Evolutionary conservation across 2,797 vertebrate genomes (phyloP).

Genomic region (Sphaeramia orbicularis): DNA sequence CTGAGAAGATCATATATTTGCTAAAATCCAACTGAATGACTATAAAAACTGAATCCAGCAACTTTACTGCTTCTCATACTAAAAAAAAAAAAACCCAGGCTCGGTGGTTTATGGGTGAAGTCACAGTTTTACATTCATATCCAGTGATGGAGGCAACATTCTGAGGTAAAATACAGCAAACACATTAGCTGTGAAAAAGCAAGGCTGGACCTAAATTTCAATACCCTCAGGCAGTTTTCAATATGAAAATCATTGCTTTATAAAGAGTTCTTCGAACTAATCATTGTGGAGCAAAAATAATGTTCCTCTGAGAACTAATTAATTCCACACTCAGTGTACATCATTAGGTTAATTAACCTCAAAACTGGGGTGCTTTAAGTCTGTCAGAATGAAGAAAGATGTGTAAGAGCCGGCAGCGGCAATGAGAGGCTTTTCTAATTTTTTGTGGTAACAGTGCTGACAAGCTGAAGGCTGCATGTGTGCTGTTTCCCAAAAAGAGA

Average conservation of each 20-base stretch:
- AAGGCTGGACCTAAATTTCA: background rate
- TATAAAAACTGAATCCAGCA: background rate
- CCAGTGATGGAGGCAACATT: too few species aligned
- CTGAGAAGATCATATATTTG: background rate
- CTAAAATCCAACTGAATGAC: background rate
- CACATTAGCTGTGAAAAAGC: background rate
- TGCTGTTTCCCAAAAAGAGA: conserved; percentile 25
- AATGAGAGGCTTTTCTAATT: conserved; percentile 25
- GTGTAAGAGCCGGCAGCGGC: background rate
- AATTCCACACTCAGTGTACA: conserved; percentile 5
- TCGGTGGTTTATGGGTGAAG: background rate
- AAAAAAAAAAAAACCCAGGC: background rate
- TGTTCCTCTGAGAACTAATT: background rate
- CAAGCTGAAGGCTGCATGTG: conserved; percentile 20
- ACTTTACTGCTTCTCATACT: background rate
- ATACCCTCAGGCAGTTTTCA: conserved; percentile 5
- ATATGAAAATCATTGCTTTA: conserved; percentile 3
- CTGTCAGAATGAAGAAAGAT: background rate
- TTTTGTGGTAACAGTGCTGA: conserved; percentile 32
- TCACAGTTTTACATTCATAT: background rate
- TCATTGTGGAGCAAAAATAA: conserved; percentile 4
- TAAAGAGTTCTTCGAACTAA: background rate
- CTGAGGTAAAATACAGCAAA: background rate
- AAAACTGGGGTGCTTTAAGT: background rate
- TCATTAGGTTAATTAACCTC: conserved; percentile 14